Percentiles rank a stretch among this genome's conserved stretches.
phyloP scores from a whole-genome alignment of 53 echinoderm and acorn worm species.

The Holothuria scabra region DNA sequence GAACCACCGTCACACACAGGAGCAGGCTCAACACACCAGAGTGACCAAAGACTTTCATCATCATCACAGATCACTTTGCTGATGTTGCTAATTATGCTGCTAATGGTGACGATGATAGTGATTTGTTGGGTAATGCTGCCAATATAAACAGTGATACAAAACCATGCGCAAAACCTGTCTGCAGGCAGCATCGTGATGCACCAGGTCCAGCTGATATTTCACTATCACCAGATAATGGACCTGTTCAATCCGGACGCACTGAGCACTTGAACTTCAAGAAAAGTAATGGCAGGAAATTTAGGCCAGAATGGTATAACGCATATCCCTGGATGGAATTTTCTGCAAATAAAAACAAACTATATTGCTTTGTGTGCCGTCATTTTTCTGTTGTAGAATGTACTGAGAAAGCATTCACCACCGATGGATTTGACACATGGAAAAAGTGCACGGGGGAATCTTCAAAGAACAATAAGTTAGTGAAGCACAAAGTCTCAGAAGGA shows the following conservation, averaged over 20 bases:
- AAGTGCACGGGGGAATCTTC: neutral
- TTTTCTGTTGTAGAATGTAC: neutral
- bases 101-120: conserved; percentile 1
- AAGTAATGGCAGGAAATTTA: neutral
- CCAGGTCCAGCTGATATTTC: conserved; percentile 43
- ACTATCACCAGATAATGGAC: conserved; percentile 22
- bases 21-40: conserved; percentile 5
- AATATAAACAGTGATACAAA: too few relatives aligned
- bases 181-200: neutral
- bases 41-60: conserved; percentile 2
- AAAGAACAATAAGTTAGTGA: conserved; percentile 10
- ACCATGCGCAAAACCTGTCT: neutral
- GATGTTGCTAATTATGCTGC: neutral
- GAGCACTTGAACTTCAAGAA: neutral
- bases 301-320: neutral
- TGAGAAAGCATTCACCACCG: neutral
- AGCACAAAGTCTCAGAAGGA: neutral
- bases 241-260: conserved; percentile 3
- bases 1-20: neutral
- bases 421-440: neutral
- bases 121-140: conserved; percentile 1
- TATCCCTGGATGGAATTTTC: neutral
- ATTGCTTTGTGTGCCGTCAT: neutral
- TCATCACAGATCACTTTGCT: conserved; percentile 10
- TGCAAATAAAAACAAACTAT: neutral